Evolutionary conservation across 2,888 invertebrate genomes (phyloP), one percentile per base, ranked within the genome.

Genomic region (Strigamia crassipes): DNA sequence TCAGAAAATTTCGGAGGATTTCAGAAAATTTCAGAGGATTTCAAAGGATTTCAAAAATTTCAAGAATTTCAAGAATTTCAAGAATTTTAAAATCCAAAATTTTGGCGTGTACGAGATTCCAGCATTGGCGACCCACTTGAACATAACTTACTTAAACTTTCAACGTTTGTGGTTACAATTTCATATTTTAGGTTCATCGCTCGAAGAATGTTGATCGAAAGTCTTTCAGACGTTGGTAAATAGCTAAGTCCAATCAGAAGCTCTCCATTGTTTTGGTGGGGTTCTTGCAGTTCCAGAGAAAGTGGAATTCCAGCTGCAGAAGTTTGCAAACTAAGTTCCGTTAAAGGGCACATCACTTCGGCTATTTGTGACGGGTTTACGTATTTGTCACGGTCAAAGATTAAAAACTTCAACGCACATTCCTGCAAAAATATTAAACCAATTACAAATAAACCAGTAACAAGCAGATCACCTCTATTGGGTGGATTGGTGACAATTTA

Each of bases 121-220:
- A n/a, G n/a, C n/a, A n/a, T n/a, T n/a, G n/a, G n/a, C n/a, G n/a
- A n/a, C n/a, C n/a, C n/a, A n/a, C n/a, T n/a, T n/a, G n/a, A n/a
- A n/a, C n/a, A n/a, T n/a, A n/a, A 80, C 80, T 80, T 56, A 80
- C 80, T 80, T 21, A 80, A 27, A 31, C 8, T 56, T 10, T 80
- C 80, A 9, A 80, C 31, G 31, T 10, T 80, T 13, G 23, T 80
- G 9, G 80, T 31, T 8, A 80, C 56, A 18, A n/a, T 80, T 51
- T 80, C 80, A 56, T 56, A 80, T 80, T 56, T 80, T 13, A 80
- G 27, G 56, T 80, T 80, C 23, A 80, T 56, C 27, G 80, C 80
- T 27, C 38, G 23, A 15, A 80, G 13, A 15, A 80, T 2, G 12
- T 56, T 31, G 9, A 80, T 12, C 1, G 80, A 56, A 23, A 80